Conservation (phyloP, 2,888 invertebrate genomes). For the Amblyteles armatorius region DNA sequence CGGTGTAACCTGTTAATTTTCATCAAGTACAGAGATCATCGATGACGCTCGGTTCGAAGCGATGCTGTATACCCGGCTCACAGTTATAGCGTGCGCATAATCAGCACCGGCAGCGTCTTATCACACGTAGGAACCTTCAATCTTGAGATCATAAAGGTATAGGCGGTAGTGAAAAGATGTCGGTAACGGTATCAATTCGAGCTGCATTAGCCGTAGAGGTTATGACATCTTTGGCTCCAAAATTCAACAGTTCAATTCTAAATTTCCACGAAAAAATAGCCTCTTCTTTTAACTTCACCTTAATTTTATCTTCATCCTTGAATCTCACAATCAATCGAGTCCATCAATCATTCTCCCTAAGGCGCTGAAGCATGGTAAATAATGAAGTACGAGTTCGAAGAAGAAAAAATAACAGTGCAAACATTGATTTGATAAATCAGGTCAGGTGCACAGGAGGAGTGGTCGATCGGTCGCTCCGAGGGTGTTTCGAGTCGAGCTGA, state of each 20-base stretch:
- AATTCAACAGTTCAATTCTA: neutral
- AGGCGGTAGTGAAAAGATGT: slow-evolving; percentile 20
- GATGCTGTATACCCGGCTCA: slow-evolving; percentile 16
- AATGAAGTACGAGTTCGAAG: neutral
- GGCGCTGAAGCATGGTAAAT: neutral
- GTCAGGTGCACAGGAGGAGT: slow-evolving; percentile 54
- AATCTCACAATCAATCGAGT: too few relatives aligned
- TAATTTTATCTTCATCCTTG: too few relatives aligned
- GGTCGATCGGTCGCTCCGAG: slow-evolving; percentile 34
- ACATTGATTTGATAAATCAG: slow-evolving; percentile 56
- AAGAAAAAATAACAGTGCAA: slow-evolving; percentile 14
- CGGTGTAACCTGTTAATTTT: slow-evolving; percentile 68
- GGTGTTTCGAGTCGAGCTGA: slow-evolving; percentile 33
- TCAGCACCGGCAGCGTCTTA: neutral
- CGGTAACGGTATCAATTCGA: slow-evolving; percentile 24
- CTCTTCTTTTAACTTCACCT: too few relatives aligned
- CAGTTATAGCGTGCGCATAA: slow-evolving; percentile 23
- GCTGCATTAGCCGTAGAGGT: neutral
- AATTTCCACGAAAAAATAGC: too few relatives aligned
- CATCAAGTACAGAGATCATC: slow-evolving; percentile 64
- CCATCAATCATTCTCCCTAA: too few relatives aligned
- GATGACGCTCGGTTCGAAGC: slow-evolving; percentile 36
- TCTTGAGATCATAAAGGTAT: slow-evolving; percentile 25
- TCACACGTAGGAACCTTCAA: slow-evolving; percentile 5
- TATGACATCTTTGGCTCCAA: neutral